These are phyloP conservation scores for Sceliomorpha sp. DNA, from an alignment of 2,888 invertebrate species.

Conservation along the genomic window DNA sequence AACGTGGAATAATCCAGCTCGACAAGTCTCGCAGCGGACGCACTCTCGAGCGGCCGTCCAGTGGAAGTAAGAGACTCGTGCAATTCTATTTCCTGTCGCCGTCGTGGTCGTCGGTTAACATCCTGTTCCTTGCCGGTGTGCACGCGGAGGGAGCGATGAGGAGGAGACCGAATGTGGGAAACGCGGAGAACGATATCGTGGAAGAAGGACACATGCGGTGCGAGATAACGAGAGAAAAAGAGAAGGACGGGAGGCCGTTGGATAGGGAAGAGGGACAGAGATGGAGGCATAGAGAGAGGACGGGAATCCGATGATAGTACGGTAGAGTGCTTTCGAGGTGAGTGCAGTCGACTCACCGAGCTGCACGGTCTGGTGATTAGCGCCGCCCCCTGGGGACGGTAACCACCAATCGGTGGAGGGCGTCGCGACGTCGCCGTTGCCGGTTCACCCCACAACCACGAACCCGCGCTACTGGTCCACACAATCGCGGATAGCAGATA, in stretches of 20 bases:
- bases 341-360: slow-evolving; percentile 75
- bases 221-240: slow-evolving; percentile 37
- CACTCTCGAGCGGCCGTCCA: slow-evolving; percentile 52
- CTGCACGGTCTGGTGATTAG: slow-evolving; percentile 80
- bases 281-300: slow-evolving; percentile 42
- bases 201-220: slow-evolving; percentile 32
- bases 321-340: slow-evolving; percentile 76
- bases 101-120: slow-evolving; percentile 70
- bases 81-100: slow-evolving; percentile 69
- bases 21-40: slow-evolving; percentile 47
- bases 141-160: slow-evolving; percentile 49
- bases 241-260: slow-evolving; percentile 13
- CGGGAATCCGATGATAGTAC: slow-evolving; percentile 67
- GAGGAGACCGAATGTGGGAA: slow-evolving; percentile 54
- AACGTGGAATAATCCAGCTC: slow-evolving; percentile 48
- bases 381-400: slow-evolving; percentile 79
- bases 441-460: slow-evolving; percentile 63
- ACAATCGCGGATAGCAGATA: slow-evolving; percentile 72
- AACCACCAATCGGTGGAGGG: slow-evolving; percentile 79
- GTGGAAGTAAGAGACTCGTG: slow-evolving; percentile 59
- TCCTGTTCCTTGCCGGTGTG: slow-evolving; percentile 65
- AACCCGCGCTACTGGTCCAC: slow-evolving; percentile 67
- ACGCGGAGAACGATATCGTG: slow-evolving; percentile 50
- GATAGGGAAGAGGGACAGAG: slow-evolving; percentile 11
- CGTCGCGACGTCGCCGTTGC: slow-evolving; percentile 78